Evolutionary conservation across 2,113 vertebrate species (phyloP), one percentile per base, ranked within the genome.

Genomic region (Mionectes macconnelli): DNA sequence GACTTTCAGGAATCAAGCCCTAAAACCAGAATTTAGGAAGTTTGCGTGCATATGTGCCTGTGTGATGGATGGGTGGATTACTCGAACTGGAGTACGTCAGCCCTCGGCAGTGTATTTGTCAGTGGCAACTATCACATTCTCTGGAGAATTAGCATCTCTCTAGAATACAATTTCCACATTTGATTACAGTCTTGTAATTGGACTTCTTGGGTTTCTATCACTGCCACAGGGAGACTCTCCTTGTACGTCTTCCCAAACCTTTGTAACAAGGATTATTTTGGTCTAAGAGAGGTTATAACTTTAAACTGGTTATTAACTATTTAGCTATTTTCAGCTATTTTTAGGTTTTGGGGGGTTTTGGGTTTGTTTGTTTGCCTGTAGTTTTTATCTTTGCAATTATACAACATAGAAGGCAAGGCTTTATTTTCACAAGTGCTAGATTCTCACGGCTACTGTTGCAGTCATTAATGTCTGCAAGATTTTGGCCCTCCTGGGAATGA

Each of bases 61-160:
- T 44, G 64, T 90, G 79, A 83, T 64, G 90, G 79, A 76, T 78
- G 69, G 72, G 30, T 30, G 40, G 64, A 55, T 91, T 94, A 84
- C 94, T 76, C 75, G 90, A 97, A 95, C 75, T 1, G 1, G 89
- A 97, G 92, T 95, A 69, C 31, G 62, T 89, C 83, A 74, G 84
- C 72, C 55, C 93, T 76, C 76, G 90, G 78, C 28, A 49, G 68
- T 79, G 90, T 78, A 87, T 94, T 91, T 85, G 91, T 75, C 1
- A 11, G 42, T 22, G 21, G 77, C 66, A 76, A 52, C 89, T 95
- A 70, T 76, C 91, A 15, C 8, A 37, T 80, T 82, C 96, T 77
- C 95, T 28, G 62, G 90, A 86, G 80, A 95, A 83, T 63, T 44
- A 86, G 15, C 11, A 0, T 52, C 63, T 69, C 72, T 89, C 47